Percentiles rank a stretch among this genome's conserved stretches.
These are phyloP conservation scores for Homarus americanus DNA, from an alignment of 1,140 invertebrate species.

Conservation along the genomic window DNA sequence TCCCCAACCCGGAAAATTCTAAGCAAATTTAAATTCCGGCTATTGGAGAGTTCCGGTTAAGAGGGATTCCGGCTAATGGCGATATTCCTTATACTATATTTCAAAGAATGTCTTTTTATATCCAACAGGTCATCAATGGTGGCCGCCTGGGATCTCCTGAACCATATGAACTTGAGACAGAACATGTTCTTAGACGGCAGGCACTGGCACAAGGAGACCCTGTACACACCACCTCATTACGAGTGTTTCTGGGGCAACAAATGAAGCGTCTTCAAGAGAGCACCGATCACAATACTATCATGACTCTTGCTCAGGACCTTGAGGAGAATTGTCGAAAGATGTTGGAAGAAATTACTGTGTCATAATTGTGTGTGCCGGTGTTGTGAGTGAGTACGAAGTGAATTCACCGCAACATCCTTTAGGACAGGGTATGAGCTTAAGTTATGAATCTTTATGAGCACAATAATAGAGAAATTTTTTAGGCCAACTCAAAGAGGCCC, in stretches of 20 bases:
- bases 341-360: slow-evolving; percentile 52
- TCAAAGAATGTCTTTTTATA: no score
- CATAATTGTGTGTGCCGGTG: neutral
- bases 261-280: slow-evolving; percentile 65
- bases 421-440: neutral
- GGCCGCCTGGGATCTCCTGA: slow-evolving; percentile 61
- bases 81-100: no score
- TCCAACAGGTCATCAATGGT: slow-evolving; percentile 47
- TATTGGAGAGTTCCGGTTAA: no score
- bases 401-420: neutral
- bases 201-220: slow-evolving; percentile 84
- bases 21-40: no score
- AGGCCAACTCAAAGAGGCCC: neutral
- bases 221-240: slow-evolving; percentile 80
- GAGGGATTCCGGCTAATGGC: no score
- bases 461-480: neutral
- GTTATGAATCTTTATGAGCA: neutral
- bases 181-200: slow-evolving; percentile 79
- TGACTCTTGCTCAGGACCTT: slow-evolving; percentile 53
- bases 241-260: slow-evolving; percentile 63
- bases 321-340: slow-evolving; percentile 59
- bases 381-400: neutral
- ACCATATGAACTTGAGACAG: slow-evolving; percentile 68
- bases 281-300: slow-evolving; percentile 44
- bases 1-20: no score